Percentiles rank a stretch among this genome's conserved stretches.
phyloP scores from a whole-genome alignment of 2,888 invertebrate species.

The Drymonia ruficornis region DNA sequence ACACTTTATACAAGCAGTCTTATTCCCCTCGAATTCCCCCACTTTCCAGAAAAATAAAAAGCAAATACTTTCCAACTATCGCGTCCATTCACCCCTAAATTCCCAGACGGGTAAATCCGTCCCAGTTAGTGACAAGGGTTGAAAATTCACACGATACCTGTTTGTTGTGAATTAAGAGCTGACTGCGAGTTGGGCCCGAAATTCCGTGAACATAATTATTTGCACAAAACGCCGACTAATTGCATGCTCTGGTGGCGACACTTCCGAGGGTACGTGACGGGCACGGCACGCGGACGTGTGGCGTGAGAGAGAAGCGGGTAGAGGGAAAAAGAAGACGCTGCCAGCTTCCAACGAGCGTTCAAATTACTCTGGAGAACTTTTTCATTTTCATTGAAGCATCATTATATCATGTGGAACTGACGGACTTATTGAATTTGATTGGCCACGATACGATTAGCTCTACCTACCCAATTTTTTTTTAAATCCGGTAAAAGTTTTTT shows the following conservation, averaged over 20 bases:
- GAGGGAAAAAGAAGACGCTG: neutral
- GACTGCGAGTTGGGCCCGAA: slow-evolving; percentile 44
- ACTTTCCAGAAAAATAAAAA: slow-evolving; percentile 14
- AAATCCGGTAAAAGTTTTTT: no score
- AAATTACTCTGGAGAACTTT: no score
- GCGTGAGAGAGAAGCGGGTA: slow-evolving; percentile 33
- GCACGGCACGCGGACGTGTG: slow-evolving; percentile 35
- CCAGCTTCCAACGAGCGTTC: no score
- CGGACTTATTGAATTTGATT: no score
- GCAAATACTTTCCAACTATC: slow-evolving; percentile 11
- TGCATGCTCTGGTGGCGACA: slow-evolving; percentile 76
- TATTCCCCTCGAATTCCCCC: no score
- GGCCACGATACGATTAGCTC: no score
- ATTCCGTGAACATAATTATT: slow-evolving; percentile 72
- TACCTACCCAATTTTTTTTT: no score
- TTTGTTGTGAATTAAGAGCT: slow-evolving; percentile 62
- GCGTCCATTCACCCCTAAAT: slow-evolving; percentile 7
- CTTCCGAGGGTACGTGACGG: slow-evolving; percentile 64
- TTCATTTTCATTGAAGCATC: no score
- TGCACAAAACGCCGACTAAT: slow-evolving; percentile 78
- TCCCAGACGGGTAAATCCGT: slow-evolving; percentile 14
- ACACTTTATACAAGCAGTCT: no score
- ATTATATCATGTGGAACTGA: no score
- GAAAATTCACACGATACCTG: slow-evolving; percentile 45
- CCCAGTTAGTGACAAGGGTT: slow-evolving; percentile 30